Evolutionary conservation across 2,797 vertebrate species (phyloP).

Genomic region (Ceyx erithaca): DNA sequence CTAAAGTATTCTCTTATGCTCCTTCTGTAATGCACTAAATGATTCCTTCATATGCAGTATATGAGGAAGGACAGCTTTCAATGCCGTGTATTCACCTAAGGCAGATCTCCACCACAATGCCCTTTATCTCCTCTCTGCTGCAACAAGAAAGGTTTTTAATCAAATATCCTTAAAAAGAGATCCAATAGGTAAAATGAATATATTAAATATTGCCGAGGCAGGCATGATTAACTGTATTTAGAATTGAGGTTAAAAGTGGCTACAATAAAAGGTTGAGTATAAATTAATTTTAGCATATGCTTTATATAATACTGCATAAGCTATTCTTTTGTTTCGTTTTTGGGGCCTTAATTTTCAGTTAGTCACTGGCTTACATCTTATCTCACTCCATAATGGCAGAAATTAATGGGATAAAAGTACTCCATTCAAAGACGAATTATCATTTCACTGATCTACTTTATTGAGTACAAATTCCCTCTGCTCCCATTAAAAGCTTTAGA

Average conservation of each 20-base stretch:
- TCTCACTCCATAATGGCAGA: constrained; percentile 75
- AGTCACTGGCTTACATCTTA: constrained; percentile 76
- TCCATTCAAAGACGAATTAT: constrained; percentile 82
- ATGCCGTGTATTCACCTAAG: not conserved
- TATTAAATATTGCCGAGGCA: constrained; percentile 42
- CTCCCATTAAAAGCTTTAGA: constrained; percentile 79
- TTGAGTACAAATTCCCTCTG: constrained; percentile 77
- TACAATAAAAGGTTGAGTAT: constrained; percentile 52
- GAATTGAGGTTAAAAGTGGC: constrained; percentile 45
- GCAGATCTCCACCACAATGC: not conserved
- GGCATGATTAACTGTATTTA: constrained; percentile 48
- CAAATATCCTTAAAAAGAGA: constrained; percentile 17
- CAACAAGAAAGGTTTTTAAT: constrained; percentile 22
- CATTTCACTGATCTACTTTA: constrained; percentile 81
- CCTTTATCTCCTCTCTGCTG: not conserved
- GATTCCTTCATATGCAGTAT: not conserved
- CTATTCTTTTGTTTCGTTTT: constrained; percentile 70
- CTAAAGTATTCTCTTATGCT: not conserved
- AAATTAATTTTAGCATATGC: constrained; percentile 68
- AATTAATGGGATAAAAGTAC: constrained; percentile 82
- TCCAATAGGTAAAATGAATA: constrained; percentile 10
- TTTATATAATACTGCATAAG: constrained; percentile 59
- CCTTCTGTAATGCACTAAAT: not conserved
- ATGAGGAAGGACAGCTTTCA: not conserved
- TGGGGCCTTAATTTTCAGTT: constrained; percentile 71